A percentile compares a stretch with the other conserved stretches of the same genome.
Evolutionary conservation across 2,888 invertebrate species (phyloP).

Genomic region (Carpatolechia fugitivella): DNA sequence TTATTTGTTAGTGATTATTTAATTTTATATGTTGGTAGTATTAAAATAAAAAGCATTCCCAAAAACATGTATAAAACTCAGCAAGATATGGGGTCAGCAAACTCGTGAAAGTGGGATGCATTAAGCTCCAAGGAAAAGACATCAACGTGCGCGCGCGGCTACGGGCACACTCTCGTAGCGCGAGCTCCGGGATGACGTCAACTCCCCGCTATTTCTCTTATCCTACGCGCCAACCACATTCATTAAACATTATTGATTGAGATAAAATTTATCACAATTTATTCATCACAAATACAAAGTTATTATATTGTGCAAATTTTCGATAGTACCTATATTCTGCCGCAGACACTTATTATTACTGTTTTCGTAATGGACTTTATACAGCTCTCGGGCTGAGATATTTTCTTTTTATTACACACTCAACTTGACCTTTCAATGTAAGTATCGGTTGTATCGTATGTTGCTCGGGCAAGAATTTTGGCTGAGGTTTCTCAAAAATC

Average conservation of each 20-base stretch:
- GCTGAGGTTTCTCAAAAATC: conserved; percentile 24
- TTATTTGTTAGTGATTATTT: too few species aligned
- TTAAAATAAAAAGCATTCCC: too few species aligned
- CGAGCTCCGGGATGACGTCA: conserved; percentile 33
- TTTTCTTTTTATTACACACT: conserved; percentile 13
- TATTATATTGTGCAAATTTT: conserved; percentile 6
- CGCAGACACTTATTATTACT: conserved; percentile 6
- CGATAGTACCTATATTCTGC: conserved; percentile 5
- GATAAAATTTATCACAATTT: conserved; percentile 2
- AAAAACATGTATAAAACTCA: too few species aligned
- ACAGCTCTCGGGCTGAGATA: conserved; percentile 7
- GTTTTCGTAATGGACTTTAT: conserved; percentile 12
- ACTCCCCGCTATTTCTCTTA: conserved; percentile 28
- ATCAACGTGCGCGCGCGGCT: conserved; percentile 60
- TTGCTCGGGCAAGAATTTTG: conserved; percentile 2
- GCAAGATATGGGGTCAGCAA: conserved; percentile 46
- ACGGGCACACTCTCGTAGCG: conserved; percentile 30
- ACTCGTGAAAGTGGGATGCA: conserved; percentile 57
- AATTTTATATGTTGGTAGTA: too few species aligned
- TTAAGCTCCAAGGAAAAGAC: conserved; percentile 67
- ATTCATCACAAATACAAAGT: conserved; percentile 3
- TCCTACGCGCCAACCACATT: background rate
- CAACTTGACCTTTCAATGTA: conserved; percentile 12
- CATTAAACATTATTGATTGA: conserved; percentile 6
- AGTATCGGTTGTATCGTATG: conserved; percentile 12